Evolutionary conservation across 2,888 invertebrate species (phyloP), one percentile per base, ranked within the genome.

Genomic region (Penaeus monodon): DNA sequence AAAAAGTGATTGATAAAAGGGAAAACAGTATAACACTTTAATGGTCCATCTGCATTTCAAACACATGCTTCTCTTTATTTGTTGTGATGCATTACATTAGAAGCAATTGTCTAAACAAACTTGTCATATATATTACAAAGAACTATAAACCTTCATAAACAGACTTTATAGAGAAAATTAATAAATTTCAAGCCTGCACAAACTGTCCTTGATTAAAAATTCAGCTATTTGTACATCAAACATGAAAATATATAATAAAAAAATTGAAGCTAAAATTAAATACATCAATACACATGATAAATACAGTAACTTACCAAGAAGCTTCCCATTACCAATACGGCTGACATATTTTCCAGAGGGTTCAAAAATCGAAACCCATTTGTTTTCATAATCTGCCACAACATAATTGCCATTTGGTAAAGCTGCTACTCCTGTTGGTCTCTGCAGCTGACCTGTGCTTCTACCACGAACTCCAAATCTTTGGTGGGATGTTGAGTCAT

Each of bases 351-450:
- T 93, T 27, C 94, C 94, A 65, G 92, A 93, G 10, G 92, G 91
- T 87, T 92, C 92, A 91, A 93, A 93, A 4, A 93, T 92, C 89
- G 93, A 93, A 76, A 94, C 92, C 92, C 93, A 93, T 88, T 93
- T 93, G 91, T 93, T 93, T 90, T 94, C 94, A 91, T 94, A 94
- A 91, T 94, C 94, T 8, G 93, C 93, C 14, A 94, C 92, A 38
- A 93, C 92, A 90, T 92, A 93, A 91, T 93, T 93, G 20, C 93
- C 93, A 90, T 92, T 93, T 14, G 91, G 91, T 76, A 93, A 92
- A 7, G 93, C 92, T 38, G 93, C 92, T 2, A 94, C 93, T 63
- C 94, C 94, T 7, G 93, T 94, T 20, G 94, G 94, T 83, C 94
- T 90, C 91, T 93, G 93, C 87, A 94, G 91, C 90, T 93, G 93